phyloP scores from a whole-genome alignment of 1,140 invertebrate genomes.

The Aphis craccivora region DNA sequence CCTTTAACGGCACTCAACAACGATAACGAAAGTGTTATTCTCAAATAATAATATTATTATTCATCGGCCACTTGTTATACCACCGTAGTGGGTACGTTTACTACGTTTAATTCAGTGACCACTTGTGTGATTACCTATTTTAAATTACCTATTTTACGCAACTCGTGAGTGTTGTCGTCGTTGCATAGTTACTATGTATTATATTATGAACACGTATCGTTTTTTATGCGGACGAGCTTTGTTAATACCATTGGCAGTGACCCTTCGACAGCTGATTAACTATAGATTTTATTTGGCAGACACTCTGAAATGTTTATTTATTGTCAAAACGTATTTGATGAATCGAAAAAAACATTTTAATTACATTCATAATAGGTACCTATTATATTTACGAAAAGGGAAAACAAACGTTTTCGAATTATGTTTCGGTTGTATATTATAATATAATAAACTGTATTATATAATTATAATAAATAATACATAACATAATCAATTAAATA shows the following conservation, averaged over 20 bases:
- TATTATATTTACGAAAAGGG: too few relatives aligned
- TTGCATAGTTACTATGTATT: not conserved
- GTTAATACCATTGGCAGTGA: not conserved
- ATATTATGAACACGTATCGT: not conserved
- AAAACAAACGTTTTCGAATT: too few relatives aligned
- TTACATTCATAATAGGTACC: not conserved
- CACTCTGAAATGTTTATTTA: not conserved
- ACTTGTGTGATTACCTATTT: not conserved
- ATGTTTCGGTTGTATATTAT: too few relatives aligned
- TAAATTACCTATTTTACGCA: too few relatives aligned
- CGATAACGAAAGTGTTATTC: not conserved
- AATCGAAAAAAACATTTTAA: not conserved
- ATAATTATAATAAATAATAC: too few relatives aligned
- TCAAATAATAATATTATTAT: not conserved
- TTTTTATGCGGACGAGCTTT: not conserved
- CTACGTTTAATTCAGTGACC: not conserved
- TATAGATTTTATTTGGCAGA: not conserved
- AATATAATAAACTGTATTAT: too few relatives aligned
- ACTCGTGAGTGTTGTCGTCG: not conserved
- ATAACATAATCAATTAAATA: not conserved
- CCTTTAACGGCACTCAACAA: not conserved
- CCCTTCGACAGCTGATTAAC: not conserved
- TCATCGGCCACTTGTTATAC: not conserved
- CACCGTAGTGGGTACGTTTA: not conserved
- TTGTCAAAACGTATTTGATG: not conserved